Evolutionary conservation across 2,113 vertebrate genomes (phyloP).

Genomic region (Riparia riparia): DNA sequence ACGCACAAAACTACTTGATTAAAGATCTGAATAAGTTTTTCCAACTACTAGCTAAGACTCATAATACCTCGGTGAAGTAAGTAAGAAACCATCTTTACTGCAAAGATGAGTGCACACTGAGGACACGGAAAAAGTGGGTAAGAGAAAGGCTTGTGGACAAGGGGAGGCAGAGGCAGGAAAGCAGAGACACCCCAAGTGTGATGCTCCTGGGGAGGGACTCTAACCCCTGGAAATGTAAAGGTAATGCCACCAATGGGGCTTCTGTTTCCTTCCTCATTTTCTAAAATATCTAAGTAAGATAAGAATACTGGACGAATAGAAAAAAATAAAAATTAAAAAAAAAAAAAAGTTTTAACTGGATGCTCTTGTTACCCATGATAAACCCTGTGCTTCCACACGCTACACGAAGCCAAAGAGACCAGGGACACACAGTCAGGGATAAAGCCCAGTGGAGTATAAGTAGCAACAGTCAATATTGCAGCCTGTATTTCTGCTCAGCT

Average conservation of each 20-base stretch:
- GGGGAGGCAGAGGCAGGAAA: neutral
- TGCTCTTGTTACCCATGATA: neutral
- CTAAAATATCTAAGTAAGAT: neutral
- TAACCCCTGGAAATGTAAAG: neutral
- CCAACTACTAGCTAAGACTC: neutral
- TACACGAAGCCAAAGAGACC: neutral
- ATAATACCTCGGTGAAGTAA: slow-evolving; percentile 1
- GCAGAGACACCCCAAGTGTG: neutral
- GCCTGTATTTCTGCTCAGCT: neutral
- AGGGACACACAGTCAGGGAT: neutral
- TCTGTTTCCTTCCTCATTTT: slow-evolving; percentile 1
- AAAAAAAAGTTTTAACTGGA: neutral
- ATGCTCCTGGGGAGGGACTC: neutral
- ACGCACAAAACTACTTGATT: slow-evolving; percentile 18
- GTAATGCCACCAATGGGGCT: neutral
- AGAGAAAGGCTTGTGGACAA: neutral
- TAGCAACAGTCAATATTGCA: neutral
- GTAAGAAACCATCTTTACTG: neutral
- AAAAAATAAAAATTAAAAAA: neutral
- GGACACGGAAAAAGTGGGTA: neutral
- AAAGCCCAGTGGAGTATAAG: neutral
- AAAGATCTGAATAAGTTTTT: slow-evolving; percentile 52
- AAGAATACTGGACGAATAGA: neutral
- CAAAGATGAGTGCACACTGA: neutral
- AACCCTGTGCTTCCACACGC: neutral